Percentiles rank a stretch among this genome's conserved stretches.
These are phyloP conservation scores for Palloptera scutellata DNA, from an alignment of 2,888 invertebrate species.

Conservation along the genomic window DNA sequence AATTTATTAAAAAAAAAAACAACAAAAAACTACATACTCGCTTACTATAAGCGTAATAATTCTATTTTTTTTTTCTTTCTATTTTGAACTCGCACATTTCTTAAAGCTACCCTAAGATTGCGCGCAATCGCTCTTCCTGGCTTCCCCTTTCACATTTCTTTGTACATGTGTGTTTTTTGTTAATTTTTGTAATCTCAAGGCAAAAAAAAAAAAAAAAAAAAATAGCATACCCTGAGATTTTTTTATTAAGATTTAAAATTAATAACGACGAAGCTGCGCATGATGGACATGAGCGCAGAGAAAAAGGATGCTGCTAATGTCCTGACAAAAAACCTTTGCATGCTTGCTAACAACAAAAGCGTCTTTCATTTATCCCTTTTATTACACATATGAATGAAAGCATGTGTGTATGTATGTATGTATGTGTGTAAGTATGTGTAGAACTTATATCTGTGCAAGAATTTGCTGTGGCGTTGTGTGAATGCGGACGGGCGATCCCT, in stretches of 20 bases:
- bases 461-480: not conserved
- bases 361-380: conserved; percentile 35
- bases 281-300: conserved; percentile 39
- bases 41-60: not conserved
- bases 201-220: conserved; percentile 15
- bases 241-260: conserved; percentile 43
- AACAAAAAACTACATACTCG: no score
- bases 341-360: conserved; percentile 31
- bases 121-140: conserved; percentile 39
- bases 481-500: conserved; percentile 28
- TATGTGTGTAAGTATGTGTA: conserved; percentile 22
- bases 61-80: conserved; percentile 19
- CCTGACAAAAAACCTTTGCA: conserved; percentile 39
- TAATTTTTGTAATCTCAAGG: conserved; percentile 8
- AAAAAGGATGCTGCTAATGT: conserved; percentile 61
- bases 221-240: conserved; percentile 37
- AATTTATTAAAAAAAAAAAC: no score
- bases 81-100: conserved; percentile 21
- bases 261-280: conserved; percentile 39
- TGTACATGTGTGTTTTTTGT: not conserved
- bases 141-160: conserved; percentile 19
- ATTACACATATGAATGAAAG: conserved; percentile 14
- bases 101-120: conserved; percentile 37
- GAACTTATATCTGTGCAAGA: conserved; percentile 11
- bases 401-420: conserved; percentile 12